Evolutionary conservation across 2,113 vertebrate genomes (phyloP), one percentile per base, ranked within the genome.

Genomic region (Notiomystis cincta): DNA sequence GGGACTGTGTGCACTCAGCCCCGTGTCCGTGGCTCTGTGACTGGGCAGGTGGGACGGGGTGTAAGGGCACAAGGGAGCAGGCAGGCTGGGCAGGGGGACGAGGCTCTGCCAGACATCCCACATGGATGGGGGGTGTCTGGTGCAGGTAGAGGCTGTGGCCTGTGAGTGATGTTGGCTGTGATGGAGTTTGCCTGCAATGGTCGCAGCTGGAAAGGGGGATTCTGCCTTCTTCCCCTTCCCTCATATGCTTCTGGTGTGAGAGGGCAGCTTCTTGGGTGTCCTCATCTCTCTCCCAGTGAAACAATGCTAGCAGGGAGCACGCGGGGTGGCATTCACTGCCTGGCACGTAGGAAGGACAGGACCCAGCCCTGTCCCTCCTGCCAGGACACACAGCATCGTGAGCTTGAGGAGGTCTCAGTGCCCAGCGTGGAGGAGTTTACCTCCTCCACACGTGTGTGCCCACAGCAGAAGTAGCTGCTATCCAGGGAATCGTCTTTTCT

Each of bases 251-350:
- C 38, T 3, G 5, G 42, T 1, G 3, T 35, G 84, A 15, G n/a
- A 5, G n/a, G 54, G 20, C 2, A 13, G 67, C 38, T 60, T 24
- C 53, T 22, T 1, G 1, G 38, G 28, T 11, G 3, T 10, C 25
- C 40, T 18, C 2, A 3, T 48, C 13, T 0, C 20, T 30, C 28
- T 40, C 3, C 3, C 3, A 3, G 71, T 3, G 22, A 23, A 45
- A 3, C 1, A 1, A 44, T 58, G 54, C 37, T 2, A 1, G 51
- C 51, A 6, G 3, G 0, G 45, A 10, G 35, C 3, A 1, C 0
- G 1, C 2, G 2, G 35, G 42, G 25, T 15, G 30, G 30, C 12
- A 2, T 7, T 44, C 57, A 2, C 37, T 28, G 47, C 58, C 42
- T 0, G 13, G 83, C 40, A 13, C 0, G 1, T 6, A 37, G 37